Percentiles rank a stretch among this genome's conserved stretches.
phyloP scores from a whole-genome alignment of 1,140 invertebrate species.

The Arctopsyche grandis region DNA sequence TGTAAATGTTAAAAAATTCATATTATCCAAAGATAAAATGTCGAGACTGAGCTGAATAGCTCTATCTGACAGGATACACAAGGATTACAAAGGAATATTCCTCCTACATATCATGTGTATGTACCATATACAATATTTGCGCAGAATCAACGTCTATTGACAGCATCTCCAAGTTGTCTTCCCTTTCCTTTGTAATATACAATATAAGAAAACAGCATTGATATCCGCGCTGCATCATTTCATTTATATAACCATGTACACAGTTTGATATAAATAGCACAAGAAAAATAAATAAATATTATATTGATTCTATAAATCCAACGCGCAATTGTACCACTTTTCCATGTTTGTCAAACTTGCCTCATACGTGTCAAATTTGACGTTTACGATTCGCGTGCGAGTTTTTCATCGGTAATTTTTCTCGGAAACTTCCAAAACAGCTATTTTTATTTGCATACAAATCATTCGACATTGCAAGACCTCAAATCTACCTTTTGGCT shows the following conservation, averaged over 20 bases:
- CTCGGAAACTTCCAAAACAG: too few relatives aligned
- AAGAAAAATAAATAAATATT: neutral
- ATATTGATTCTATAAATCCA: neutral
- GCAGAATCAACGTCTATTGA: slow-evolving; percentile 33
- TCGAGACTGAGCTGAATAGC: neutral
- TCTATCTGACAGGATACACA: slow-evolving; percentile 13
- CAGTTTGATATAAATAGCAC: too few relatives aligned
- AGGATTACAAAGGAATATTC: slow-evolving; percentile 34
- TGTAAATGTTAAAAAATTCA: too few relatives aligned
- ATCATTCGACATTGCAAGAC: too few relatives aligned
- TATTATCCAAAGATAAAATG: neutral
- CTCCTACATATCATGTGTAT: slow-evolving; percentile 20
- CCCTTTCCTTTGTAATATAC: slow-evolving; percentile 19
- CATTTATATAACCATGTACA: neutral
- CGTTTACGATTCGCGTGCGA: too few relatives aligned
- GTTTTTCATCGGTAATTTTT: too few relatives aligned
- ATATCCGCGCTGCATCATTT: neutral
- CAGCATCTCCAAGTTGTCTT: slow-evolving; percentile 23
- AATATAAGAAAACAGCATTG: slow-evolving; percentile 9
- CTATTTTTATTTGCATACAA: too few relatives aligned
- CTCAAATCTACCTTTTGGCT: too few relatives aligned
- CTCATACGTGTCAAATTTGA: too few relatives aligned
- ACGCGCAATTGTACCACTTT: neutral
- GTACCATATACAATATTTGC: too few relatives aligned
- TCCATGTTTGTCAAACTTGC: too few relatives aligned